These are phyloP conservation scores for Quiscalus mexicanus DNA, from an alignment of 2,113 vertebrate species.

Conservation along the genomic window DNA sequence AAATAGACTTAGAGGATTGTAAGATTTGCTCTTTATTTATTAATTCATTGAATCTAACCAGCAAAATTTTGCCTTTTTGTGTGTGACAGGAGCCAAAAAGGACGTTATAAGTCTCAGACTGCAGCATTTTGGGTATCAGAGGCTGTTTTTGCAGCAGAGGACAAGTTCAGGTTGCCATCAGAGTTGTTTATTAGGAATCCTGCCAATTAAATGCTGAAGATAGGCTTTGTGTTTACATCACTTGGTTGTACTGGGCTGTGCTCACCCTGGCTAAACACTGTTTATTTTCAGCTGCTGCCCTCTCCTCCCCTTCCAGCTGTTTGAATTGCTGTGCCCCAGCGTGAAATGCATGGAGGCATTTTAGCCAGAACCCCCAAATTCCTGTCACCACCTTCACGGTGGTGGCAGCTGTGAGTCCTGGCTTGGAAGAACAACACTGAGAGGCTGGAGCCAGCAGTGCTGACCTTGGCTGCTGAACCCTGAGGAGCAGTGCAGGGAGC, in stretches of 20 bases:
- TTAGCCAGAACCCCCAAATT: not conserved
- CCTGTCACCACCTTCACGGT: not conserved
- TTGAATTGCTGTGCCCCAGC: not conserved
- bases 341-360: not conserved
- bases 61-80: not conserved
- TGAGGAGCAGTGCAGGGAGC: not conserved
- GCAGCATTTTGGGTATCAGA: not conserved
- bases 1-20: not conserved
- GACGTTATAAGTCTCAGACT: not conserved
- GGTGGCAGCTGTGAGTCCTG: constrained; percentile 34
- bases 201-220: not conserved
- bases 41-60: not conserved
- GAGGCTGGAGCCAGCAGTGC: not conserved
- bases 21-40: not conserved
- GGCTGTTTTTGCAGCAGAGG: not conserved
- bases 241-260: not conserved
- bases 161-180: not conserved
- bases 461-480: not conserved
- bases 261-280: not conserved
- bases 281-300: constrained; percentile 41
- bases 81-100: not conserved
- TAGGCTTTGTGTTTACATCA: not conserved
- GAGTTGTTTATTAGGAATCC: not conserved
- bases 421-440: not conserved
- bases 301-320: constrained; percentile 37